Percentiles rank a stretch among this genome's conserved stretches.
These are phyloP conservation scores for Sialia sialis DNA, from an alignment of 2,113 vertebrate species.

Conservation along the genomic window DNA sequence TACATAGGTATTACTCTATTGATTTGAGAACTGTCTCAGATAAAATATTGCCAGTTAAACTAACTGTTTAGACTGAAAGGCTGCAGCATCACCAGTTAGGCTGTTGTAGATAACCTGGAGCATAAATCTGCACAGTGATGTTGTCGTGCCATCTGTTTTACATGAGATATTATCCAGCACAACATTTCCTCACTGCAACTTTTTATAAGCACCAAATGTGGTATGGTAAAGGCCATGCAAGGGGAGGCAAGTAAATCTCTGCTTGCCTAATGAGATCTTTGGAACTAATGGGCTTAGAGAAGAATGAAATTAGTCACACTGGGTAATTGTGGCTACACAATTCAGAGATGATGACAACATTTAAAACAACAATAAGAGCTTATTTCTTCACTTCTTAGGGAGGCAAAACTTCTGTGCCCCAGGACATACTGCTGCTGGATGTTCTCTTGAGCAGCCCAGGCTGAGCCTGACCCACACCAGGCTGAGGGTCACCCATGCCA, in stretches of 20 bases:
- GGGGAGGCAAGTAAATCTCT: neutral
- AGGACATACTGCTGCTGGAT: neutral
- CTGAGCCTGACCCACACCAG: neutral
- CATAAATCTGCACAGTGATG: neutral
- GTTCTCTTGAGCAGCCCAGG: neutral
- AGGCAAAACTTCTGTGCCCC: neutral
- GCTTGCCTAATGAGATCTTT: constrained; percentile 17
- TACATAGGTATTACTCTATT: neutral
- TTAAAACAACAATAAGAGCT: neutral
- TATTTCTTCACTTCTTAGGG: neutral
- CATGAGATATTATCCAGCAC: constrained; percentile 34
- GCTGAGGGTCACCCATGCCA: neutral
- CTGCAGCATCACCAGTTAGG: neutral
- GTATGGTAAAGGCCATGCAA: neutral
- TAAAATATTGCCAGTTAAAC: neutral
- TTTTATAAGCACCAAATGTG: constrained; percentile 22
- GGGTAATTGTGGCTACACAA: neutral
- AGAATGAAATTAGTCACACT: neutral
- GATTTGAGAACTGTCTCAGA: neutral
- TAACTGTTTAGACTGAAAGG: neutral
- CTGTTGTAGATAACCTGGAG: constrained; percentile 8
- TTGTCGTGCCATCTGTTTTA: constrained; percentile 57
- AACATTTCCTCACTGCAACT: neutral
- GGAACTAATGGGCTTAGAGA: neutral
- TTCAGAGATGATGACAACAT: neutral